phyloP scores from a whole-genome alignment of 2,797 vertebrate genomes.

The Gorsachius magnificus region DNA sequence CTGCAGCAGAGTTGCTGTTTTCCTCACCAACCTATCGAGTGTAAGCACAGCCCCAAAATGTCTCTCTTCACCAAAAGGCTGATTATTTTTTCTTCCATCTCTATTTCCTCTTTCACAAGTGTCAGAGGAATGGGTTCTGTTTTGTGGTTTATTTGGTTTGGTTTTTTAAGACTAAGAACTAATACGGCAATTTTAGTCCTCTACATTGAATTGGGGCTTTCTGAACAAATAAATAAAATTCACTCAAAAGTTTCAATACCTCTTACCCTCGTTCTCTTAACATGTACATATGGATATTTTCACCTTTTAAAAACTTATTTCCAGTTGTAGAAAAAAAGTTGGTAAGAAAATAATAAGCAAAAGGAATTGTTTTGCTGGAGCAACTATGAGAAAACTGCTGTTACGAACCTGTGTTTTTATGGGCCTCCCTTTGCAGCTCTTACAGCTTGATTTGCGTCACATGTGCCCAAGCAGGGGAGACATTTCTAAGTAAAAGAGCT shows the following conservation, averaged over 20 bases:
- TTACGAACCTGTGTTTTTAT: neutral
- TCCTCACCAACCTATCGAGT: neutral
- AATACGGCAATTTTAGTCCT: neutral
- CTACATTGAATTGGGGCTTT: neutral
- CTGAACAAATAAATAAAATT: neutral
- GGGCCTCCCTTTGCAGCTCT: neutral
- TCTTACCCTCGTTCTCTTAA: neutral
- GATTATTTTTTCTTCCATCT: neutral
- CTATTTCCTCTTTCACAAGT: conserved; percentile 52
- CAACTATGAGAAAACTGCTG: neutral
- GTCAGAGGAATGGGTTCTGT: neutral
- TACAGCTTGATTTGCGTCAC: neutral
- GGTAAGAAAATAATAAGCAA: neutral
- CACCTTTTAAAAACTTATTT: neutral
- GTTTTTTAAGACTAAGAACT: neutral
- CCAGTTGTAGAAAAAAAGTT: neutral
- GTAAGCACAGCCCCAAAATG: neutral
- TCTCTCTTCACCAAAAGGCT: neutral
- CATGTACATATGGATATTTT: neutral
- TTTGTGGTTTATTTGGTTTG: neutral
- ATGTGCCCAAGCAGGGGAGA: neutral
- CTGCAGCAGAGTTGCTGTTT: neutral
- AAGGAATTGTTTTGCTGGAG: neutral
- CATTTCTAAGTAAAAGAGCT: neutral
- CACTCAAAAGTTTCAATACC: neutral